Evolutionary conservation across 2,888 invertebrate species (phyloP), one percentile per base, ranked within the genome.

Genomic region (Himalopsyche anomala): DNA sequence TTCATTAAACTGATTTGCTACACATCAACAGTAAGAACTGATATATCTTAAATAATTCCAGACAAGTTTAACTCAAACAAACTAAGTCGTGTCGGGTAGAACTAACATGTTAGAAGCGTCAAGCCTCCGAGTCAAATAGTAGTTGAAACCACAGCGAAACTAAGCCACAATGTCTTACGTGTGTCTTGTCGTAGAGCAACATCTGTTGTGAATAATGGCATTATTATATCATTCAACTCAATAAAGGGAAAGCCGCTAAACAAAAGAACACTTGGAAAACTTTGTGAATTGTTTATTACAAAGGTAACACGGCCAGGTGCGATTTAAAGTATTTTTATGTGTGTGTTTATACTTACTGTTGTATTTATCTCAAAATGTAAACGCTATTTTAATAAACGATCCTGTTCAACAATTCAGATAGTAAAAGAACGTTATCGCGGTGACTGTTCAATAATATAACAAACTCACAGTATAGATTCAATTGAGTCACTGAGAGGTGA

Each of bases 161-260:
- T 62, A 62, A 62, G 62, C 62, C 62, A 28, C 62, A 62, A 28
- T 62, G 62, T 62, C 62, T 62, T 62, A 62, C 62, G 62, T 62
- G 62, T 62, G 62, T 62, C 62, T 62, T 62, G 62, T 62, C 62
- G 62, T 62, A 15, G 62, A 28, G 62, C 62, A 62, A 62, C 62
- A 62, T 62, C 62, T 62, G 62, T 62, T 62, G 62, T 62, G 62
- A 62, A 62, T 62, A 62, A 62, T 62, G 62, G 62, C 28, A 62
- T 62, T 62, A 62, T 62, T 62, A 62, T 62, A 62, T 62, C 62
- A 62, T 62, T 62, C 62, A 62, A 62, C 62, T 62, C 62, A 62
- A 62, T 62, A 62, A 62, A 62, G 62, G 62, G 62, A 62, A 62
- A 62, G 19, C 62, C 62, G 62, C 62, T 28, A 19, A 62, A 19